phyloP scores from a whole-genome alignment of 2,888 invertebrate genomes.

The Toxonevra muliebris region DNA sequence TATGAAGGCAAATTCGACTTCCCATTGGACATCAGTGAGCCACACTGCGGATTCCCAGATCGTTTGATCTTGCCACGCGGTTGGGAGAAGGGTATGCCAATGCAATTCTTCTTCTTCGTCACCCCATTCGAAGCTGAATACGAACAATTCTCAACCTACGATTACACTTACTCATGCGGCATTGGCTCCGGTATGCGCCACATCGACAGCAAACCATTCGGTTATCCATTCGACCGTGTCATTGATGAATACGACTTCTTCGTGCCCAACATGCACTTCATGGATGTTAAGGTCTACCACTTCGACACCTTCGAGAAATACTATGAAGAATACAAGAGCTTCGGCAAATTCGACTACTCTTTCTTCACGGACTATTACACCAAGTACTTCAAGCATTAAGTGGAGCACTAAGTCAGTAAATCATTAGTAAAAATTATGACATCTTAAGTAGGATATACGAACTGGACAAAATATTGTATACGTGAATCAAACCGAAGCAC shows the following conservation, averaged over 20 bases:
- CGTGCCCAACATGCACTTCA: slow-evolving; percentile 75
- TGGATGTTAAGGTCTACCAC: slow-evolving; percentile 74
- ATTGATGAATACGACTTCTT: slow-evolving; percentile 71
- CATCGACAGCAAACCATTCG: slow-evolving; percentile 73
- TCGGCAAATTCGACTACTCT: slow-evolving; percentile 43
- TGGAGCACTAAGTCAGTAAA: slow-evolving; percentile 36
- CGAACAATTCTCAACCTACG: slow-evolving; percentile 63
- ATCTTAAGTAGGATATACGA: not conserved
- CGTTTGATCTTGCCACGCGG: slow-evolving; percentile 73
- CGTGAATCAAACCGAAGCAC: not conserved
- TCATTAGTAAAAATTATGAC: not conserved
- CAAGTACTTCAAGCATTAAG: too few relatives aligned
- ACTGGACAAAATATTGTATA: too few relatives aligned
- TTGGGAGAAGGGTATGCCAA: slow-evolving; percentile 69
- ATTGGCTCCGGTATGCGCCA: slow-evolving; percentile 68
- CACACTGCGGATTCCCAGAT: slow-evolving; percentile 70
- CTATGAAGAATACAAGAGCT: slow-evolving; percentile 46
- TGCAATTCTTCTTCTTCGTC: slow-evolving; percentile 70
- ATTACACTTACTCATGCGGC: slow-evolving; percentile 66
- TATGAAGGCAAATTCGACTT: slow-evolving; percentile 64
- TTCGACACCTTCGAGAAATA: slow-evolving; percentile 65
- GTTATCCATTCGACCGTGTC: slow-evolving; percentile 79
- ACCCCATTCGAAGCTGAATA: slow-evolving; percentile 60
- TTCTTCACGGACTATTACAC: slow-evolving; percentile 41
- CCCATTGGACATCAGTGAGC: slow-evolving; percentile 63